Conservation (phyloP, 2,113 vertebrate species). For the Indri indri region DNA sequence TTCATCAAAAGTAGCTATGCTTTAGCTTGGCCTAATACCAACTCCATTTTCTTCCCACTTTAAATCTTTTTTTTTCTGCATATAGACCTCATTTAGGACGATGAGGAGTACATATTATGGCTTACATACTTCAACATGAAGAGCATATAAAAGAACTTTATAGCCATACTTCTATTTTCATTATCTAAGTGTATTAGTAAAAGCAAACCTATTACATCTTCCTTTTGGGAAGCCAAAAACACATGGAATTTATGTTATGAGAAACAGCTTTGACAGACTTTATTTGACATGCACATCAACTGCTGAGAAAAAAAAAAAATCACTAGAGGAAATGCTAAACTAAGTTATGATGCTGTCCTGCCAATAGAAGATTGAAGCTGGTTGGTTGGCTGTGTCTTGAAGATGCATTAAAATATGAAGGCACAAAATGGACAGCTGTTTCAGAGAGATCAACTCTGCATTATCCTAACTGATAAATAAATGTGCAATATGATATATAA, state of each 20-base stretch:
- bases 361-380: slow-evolving; percentile 69
- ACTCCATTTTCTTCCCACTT: slow-evolving; percentile 59
- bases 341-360: slow-evolving; percentile 76
- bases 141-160: slow-evolving; percentile 77
- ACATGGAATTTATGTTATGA: slow-evolving; percentile 81
- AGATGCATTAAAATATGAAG: slow-evolving; percentile 76
- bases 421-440: slow-evolving; percentile 71
- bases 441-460: slow-evolving; percentile 33
- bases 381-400: slow-evolving; percentile 73
- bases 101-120: slow-evolving; percentile 56
- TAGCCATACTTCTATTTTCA: slow-evolving; percentile 75
- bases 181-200: slow-evolving; percentile 80
- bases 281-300: slow-evolving; percentile 78
- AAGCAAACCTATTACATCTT: slow-evolving; percentile 70
- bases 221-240: slow-evolving; percentile 76
- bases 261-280: slow-evolving; percentile 80
- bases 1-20: slow-evolving; percentile 36
- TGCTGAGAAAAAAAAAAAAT: slow-evolving; percentile 65
- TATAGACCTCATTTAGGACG: slow-evolving; percentile 67
- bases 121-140: slow-evolving; percentile 78
- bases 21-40: slow-evolving; percentile 58
- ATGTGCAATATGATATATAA: not conserved
- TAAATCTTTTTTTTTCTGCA: slow-evolving; percentile 1
- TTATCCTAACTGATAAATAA: slow-evolving; percentile 41
- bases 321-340: slow-evolving; percentile 77